Evolutionary conservation across 2,113 vertebrate genomes (phyloP).

Genomic region (Orthonyx spaldingii): DNA sequence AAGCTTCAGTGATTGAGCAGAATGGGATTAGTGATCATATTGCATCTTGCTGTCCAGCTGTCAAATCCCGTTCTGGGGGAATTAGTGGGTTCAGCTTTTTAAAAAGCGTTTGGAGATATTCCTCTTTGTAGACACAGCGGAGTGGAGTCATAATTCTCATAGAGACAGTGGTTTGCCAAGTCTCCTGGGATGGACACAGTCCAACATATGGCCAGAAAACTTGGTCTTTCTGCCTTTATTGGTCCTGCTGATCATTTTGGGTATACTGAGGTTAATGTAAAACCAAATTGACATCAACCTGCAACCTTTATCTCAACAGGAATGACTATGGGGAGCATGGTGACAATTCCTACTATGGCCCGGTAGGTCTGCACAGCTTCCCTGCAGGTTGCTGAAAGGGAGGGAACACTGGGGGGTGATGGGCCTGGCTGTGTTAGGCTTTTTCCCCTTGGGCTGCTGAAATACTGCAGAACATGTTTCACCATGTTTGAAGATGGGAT

Average conservation of each 20-base stretch:
- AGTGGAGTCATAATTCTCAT: background rate
- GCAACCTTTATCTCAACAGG: conserved; percentile 53
- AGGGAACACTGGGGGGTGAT: background rate
- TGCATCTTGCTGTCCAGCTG: background rate
- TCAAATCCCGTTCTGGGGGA: background rate
- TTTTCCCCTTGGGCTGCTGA: background rate
- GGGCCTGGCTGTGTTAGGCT: background rate
- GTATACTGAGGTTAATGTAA: background rate
- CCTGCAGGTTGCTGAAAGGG: background rate
- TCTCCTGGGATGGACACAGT: background rate
- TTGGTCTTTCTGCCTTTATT: background rate
- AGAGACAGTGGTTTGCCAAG: background rate
- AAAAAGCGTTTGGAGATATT: background rate
- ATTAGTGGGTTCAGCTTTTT: background rate
- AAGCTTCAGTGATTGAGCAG: background rate
- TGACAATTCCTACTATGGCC: conserved; percentile 72
- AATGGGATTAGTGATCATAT: background rate
- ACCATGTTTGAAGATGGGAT: background rate
- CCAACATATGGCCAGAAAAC: background rate
- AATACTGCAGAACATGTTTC: background rate
- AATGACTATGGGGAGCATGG: conserved; percentile 75
- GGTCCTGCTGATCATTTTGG: background rate
- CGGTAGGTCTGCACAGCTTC: conserved; percentile 56
- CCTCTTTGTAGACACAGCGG: background rate
- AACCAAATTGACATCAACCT: background rate